Percentiles rank a stretch among this genome's conserved stretches.
Evolutionary conservation across 1,140 invertebrate species (phyloP).

Genomic region (Eciton burchellii): DNA sequence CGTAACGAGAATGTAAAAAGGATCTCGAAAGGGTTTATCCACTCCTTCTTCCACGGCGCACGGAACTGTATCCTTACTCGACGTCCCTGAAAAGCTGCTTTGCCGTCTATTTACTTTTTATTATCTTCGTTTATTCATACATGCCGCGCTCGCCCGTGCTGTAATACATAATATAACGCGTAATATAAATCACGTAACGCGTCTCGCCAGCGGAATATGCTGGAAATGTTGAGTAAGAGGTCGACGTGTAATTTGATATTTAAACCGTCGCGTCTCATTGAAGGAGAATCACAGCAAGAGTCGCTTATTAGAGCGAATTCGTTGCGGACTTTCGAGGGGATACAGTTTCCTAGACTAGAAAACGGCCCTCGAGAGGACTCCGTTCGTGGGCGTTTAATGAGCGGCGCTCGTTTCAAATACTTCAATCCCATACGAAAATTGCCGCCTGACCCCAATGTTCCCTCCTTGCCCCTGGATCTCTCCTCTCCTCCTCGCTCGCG

Average conservation of each 20-base stretch:
- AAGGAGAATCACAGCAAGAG: background rate
- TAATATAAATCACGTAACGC: background rate
- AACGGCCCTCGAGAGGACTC: background rate
- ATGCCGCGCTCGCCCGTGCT: background rate
- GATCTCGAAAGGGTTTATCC: constrained; percentile 32
- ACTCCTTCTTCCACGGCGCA: background rate
- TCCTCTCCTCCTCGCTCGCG: constrained; percentile 40
- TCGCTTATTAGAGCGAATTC: constrained; percentile 60
- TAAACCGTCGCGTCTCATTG: background rate
- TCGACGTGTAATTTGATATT: background rate
- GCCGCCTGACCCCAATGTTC: constrained; percentile 56
- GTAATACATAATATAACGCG: constrained; percentile 3
- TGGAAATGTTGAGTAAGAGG: constrained; percentile 27
- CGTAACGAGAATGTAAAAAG: constrained; percentile 39
- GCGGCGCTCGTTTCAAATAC: constrained; percentile 52
- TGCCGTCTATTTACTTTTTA: constrained; percentile 48
- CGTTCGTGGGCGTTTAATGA: constrained; percentile 53
- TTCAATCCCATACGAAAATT: constrained; percentile 65
- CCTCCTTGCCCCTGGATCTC: background rate
- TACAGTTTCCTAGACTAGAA: constrained; percentile 27
- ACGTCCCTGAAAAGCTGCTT: constrained; percentile 21
- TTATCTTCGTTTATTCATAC: constrained; percentile 42
- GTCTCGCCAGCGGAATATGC: background rate
- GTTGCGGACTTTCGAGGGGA: constrained; percentile 47
- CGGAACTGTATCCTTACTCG: background rate